Percentiles rank a stretch among this genome's conserved stretches.
Evolutionary conservation across 2,888 invertebrate species (phyloP).

Genomic region (Ariolimax columbianus): DNA sequence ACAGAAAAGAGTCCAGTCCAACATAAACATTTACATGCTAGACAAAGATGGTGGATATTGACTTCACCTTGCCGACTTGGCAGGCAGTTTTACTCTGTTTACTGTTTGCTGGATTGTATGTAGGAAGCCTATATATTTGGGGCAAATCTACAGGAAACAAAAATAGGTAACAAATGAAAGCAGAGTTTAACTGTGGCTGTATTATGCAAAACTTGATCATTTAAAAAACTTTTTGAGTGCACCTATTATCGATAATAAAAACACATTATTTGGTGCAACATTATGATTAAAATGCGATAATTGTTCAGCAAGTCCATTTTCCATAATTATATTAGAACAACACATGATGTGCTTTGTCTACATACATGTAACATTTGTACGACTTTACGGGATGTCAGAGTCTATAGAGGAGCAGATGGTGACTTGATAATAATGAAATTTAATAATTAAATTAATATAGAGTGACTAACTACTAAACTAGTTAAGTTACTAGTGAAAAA

Average conservation of each 20-base stretch:
- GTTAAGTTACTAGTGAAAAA: no score
- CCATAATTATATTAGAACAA: no score
- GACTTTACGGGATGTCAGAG: no score
- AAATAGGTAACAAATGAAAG: conserved; percentile 60
- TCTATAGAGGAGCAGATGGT: no score
- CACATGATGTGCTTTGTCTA: no score
- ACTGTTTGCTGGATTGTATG: conserved; percentile 87
- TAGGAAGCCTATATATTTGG: conserved; percentile 92
- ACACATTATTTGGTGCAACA: no score
- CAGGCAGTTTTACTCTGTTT: conserved; percentile 84
- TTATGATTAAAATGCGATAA: no score
- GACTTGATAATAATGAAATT: no score
- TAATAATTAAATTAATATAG: no score
- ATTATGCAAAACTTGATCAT: neutral
- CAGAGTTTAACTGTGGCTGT: neutral
- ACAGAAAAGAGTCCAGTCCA: conserved; percentile 16
- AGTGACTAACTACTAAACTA: no score
- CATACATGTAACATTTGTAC: no score
- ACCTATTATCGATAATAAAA: conserved; percentile 10
- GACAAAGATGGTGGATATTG: conserved; percentile 64
- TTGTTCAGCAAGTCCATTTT: no score
- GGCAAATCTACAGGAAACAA: conserved; percentile 61
- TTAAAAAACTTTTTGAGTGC: neutral
- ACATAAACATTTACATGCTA: neutral
- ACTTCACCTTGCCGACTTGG: conserved; percentile 66